phyloP scores from a whole-genome alignment of 2,888 invertebrate species.

The Apamea crenata region DNA sequence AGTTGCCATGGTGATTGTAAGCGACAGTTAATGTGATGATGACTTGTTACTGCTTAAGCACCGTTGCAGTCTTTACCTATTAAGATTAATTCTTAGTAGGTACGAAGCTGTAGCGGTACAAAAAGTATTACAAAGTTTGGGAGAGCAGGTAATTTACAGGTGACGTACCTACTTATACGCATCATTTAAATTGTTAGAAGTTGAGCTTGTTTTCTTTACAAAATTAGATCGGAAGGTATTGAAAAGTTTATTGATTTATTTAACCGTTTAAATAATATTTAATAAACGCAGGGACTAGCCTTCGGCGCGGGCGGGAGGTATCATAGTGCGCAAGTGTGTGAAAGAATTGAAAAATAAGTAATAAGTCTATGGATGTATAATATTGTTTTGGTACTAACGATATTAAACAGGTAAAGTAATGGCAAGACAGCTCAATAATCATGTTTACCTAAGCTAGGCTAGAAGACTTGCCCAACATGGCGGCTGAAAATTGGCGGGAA shows the following conservation, averaged over 20 bases:
- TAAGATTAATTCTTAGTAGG: conserved; percentile 7
- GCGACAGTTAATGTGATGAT: conserved; percentile 22
- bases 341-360: neutral
- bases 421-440: neutral
- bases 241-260: neutral
- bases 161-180: too few species aligned
- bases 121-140: conserved; percentile 5
- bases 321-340: neutral
- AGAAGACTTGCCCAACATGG: conserved; percentile 49
- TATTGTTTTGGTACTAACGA: too few species aligned
- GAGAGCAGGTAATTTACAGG: too few species aligned
- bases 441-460: conserved; percentile 3
- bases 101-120: neutral
- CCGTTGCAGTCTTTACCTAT: conserved; percentile 22
- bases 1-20: conserved; percentile 22
- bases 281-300: too few species aligned
- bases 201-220: neutral
- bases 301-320: neutral
- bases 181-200: neutral
- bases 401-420: conserved; percentile 3
- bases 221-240: neutral
- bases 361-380: neutral
- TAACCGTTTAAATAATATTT: too few species aligned
- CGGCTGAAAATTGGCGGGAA: conserved; percentile 71
- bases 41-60: conserved; percentile 25